Evolutionary conservation across 1,140 invertebrate species (phyloP).

Genomic region (Leptopilina boulardi): DNA sequence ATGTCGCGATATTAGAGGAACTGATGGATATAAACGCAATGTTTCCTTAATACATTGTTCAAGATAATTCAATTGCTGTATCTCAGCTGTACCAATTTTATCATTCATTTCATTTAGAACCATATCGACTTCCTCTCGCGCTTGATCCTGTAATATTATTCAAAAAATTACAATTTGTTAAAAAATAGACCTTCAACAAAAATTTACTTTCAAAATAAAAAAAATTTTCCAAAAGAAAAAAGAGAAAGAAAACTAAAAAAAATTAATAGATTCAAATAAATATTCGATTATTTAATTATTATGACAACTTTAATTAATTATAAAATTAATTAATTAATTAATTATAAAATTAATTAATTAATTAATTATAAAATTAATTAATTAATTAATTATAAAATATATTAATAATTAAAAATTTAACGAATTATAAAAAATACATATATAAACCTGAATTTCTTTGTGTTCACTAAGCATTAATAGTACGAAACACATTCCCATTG

Average conservation of each 20-base stretch:
- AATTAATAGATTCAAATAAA: no score
- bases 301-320: no score
- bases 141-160: background rate
- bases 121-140: background rate
- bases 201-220: no score
- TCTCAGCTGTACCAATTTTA: background rate
- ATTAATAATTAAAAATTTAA: background rate
- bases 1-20: background rate
- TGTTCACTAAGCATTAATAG: constrained; percentile 35
- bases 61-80: background rate
- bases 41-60: background rate
- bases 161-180: background rate
- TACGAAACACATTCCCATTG: constrained; percentile 5
- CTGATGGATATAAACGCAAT: background rate
- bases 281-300: no score
- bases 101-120: constrained; percentile 3
- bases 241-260: no score
- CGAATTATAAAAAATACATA: constrained; percentile 35
- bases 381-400: constrained; percentile 22
- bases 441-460: constrained; percentile 35
- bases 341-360: no score
- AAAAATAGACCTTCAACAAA: no score
- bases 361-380: no score
- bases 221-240: background rate
- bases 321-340: no score